phyloP scores from a whole-genome alignment of 2,797 vertebrate genomes.

The Peromyscus nudipes region DNA sequence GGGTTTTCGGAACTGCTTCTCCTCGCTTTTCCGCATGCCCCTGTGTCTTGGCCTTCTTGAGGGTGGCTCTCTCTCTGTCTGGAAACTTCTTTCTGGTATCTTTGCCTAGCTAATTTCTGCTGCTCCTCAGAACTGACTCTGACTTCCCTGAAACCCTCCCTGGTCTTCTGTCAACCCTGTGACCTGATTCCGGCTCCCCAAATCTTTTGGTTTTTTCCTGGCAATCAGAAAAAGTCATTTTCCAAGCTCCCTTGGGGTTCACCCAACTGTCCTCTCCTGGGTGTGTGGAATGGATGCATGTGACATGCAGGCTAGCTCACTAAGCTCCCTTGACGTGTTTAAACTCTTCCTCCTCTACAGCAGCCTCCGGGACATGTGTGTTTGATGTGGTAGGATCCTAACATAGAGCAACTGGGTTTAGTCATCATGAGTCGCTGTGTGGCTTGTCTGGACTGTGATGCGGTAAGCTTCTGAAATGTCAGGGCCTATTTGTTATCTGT shows the following conservation, averaged over 20 bases:
- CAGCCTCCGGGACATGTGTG: rapidly evolving
- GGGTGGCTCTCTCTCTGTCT: neutral
- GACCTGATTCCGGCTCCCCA: neutral
- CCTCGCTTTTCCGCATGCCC: neutral
- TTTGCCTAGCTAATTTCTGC: neutral
- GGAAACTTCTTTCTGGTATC: neutral
- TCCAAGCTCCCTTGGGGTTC: neutral
- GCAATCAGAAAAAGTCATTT: neutral
- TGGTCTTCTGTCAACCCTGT: neutral
- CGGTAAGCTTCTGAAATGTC: neutral
- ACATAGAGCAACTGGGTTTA: neutral
- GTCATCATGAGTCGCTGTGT: neutral
- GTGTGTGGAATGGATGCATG: neutral
- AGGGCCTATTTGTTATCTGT: neutral
- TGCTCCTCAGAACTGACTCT: neutral
- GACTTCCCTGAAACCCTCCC: neutral
- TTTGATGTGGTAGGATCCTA: neutral
- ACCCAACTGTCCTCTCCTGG: neutral
- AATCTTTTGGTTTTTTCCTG: neutral
- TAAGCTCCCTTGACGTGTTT: neutral
- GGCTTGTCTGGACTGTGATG: neutral
- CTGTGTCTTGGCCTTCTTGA: neutral
- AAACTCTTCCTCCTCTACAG: neutral
- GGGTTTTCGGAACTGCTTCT: neutral
- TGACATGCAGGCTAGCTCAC: neutral